Evolutionary conservation across 2,797 vertebrate species (phyloP).

Genomic region (Ptychobarbus kaznakovi): DNA sequence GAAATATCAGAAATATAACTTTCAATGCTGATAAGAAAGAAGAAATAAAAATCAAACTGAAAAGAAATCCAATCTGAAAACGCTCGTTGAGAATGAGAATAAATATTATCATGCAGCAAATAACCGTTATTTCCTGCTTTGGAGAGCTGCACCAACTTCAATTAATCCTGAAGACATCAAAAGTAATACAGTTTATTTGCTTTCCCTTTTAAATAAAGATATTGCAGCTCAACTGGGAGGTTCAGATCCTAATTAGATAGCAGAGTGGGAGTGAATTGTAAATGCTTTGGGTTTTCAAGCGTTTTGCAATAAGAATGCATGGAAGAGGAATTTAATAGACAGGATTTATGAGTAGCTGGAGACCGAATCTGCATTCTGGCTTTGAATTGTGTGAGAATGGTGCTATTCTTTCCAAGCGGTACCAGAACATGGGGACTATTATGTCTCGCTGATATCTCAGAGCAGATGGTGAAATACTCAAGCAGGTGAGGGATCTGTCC

Average conservation of each 20-base stretch:
- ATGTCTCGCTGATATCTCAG: slow-evolving; percentile 41
- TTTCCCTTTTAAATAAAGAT: slow-evolving; percentile 40
- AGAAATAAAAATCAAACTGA: slow-evolving; percentile 1
- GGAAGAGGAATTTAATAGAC: slow-evolving; percentile 40
- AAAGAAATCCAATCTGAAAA: slow-evolving; percentile 25
- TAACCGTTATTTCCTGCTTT: slow-evolving; percentile 13
- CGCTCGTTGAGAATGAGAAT: neutral
- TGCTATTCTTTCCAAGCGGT: slow-evolving; percentile 24
- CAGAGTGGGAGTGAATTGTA: slow-evolving; percentile 12
- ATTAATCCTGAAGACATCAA: slow-evolving; percentile 12
- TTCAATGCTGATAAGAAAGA: neutral
- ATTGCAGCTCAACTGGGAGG: slow-evolving; percentile 8
- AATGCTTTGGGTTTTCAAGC: slow-evolving; percentile 5
- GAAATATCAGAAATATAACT: slow-evolving; percentile 11
- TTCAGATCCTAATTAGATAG: slow-evolving; percentile 42
- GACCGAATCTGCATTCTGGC: slow-evolving; percentile 42
- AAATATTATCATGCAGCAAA: slow-evolving; percentile 18
- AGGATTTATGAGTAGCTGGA: slow-evolving; percentile 48
- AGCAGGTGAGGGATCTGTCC: slow-evolving; percentile 50
- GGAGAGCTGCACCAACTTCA: slow-evolving; percentile 11
- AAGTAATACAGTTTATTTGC: neutral
- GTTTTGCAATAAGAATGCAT: slow-evolving; percentile 1
- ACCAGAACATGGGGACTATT: slow-evolving; percentile 45
- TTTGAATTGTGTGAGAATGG: slow-evolving; percentile 36
- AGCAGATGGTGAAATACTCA: slow-evolving; percentile 61